These are phyloP conservation scores for Microctenopoma steveboyesi DNA, from an alignment of 2,797 vertebrate genomes.

Conservation along the genomic window DNA sequence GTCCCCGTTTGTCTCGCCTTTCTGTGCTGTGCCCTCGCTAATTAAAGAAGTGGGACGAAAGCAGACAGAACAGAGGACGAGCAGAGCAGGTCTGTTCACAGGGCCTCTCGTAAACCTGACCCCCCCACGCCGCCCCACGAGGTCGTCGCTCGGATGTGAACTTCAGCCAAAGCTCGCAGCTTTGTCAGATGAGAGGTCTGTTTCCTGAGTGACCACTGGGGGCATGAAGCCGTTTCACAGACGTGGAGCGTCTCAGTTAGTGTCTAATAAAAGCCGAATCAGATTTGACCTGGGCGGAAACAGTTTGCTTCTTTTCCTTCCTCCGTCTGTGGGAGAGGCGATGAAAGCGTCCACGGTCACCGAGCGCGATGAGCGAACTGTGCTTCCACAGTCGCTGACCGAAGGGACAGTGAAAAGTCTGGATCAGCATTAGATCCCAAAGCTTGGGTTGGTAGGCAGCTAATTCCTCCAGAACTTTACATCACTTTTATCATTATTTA, in stretches of 20 bases:
- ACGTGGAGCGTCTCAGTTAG: slow-evolving; percentile 30
- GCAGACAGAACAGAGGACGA: slow-evolving; percentile 3
- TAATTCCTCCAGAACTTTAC: too few relatives aligned
- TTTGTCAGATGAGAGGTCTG: slow-evolving; percentile 32
- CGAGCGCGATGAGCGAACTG: slow-evolving; percentile 23
- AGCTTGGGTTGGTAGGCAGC: too few relatives aligned
- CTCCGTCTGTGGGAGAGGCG: slow-evolving; percentile 53
- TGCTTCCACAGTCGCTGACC: too few relatives aligned
- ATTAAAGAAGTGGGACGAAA: slow-evolving; percentile 29
- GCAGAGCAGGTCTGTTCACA: slow-evolving; percentile 19
- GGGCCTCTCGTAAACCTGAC: slow-evolving; percentile 28
- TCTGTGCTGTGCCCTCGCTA: slow-evolving; percentile 21
- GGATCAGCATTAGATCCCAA: too few relatives aligned
- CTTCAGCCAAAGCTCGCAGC: slow-evolving; percentile 36
- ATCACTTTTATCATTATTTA: too few relatives aligned
- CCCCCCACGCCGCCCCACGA: slow-evolving; percentile 6
- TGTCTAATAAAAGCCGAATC: slow-evolving; percentile 43
- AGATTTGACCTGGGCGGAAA: slow-evolving; percentile 46
- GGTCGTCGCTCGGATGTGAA: slow-evolving; percentile 26
- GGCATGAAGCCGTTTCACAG: slow-evolving; percentile 30
- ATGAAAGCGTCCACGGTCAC: slow-evolving; percentile 52
- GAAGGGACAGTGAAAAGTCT: too few relatives aligned
- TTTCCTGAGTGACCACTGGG: slow-evolving; percentile 41
- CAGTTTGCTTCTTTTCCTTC: slow-evolving; percentile 60
- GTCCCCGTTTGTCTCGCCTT: slow-evolving; percentile 41